Evolutionary conservation across 2,888 invertebrate species (phyloP).

Genomic region (Arrhopalites spinosus): DNA sequence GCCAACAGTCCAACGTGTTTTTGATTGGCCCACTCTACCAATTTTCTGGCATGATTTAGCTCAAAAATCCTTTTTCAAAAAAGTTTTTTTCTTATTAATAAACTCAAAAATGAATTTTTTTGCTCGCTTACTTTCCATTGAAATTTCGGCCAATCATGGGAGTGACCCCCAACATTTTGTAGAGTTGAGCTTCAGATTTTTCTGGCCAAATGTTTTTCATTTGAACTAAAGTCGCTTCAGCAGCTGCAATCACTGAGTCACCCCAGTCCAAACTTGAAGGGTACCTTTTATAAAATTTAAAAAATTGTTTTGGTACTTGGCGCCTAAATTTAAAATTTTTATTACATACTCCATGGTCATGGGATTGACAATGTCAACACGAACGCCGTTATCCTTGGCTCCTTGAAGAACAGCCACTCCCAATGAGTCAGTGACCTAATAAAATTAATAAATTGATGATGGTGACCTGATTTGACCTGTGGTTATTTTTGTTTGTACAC

Average conservation of each 20-base stretch:
- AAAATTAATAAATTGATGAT: no score
- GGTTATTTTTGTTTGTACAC: no score
- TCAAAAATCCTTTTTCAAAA: conserved; percentile 48
- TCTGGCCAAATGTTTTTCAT: conserved; percentile 54
- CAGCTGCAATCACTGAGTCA: conserved; percentile 51
- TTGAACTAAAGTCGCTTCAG: conserved; percentile 45
- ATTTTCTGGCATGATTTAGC: conserved; percentile 43
- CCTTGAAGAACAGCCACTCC: conserved; percentile 46
- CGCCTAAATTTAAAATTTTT: no score
- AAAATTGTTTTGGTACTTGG: no score
- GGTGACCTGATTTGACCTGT: no score
- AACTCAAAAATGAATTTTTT: no score
- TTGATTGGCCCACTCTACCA: conserved; percentile 51
- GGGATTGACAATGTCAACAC: conserved; percentile 50
- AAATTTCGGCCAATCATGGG: conserved; percentile 54
- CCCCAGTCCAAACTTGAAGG: conserved; percentile 44
- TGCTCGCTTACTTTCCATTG: no score
- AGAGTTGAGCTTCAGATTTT: conserved; percentile 46
- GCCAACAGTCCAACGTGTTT: conserved; percentile 47
- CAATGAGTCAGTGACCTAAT: conserved; percentile 40
- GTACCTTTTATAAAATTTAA: no score
- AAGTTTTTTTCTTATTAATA: no score
- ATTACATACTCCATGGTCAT: conserved; percentile 43
- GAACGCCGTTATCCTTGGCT: conserved; percentile 49
- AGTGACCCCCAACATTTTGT: conserved; percentile 50